A percentile compares a stretch with the other conserved stretches of the same genome.
Evolutionary conservation across 2,888 invertebrate species (phyloP).

Genomic region (Odontothrips loti): DNA sequence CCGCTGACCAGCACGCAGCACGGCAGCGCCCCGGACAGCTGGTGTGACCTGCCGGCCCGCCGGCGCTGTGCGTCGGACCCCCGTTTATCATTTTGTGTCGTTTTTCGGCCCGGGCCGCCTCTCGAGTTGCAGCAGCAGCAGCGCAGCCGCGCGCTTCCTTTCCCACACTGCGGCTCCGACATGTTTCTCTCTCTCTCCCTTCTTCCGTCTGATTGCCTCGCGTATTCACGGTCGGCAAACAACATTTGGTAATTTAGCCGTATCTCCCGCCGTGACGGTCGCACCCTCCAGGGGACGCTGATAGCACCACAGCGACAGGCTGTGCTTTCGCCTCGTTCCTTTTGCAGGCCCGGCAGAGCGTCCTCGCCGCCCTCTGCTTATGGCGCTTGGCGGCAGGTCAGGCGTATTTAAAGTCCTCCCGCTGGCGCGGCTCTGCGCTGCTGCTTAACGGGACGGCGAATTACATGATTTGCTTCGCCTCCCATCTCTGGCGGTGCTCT

Average conservation of each 20-base stretch:
- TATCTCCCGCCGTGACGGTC: no score
- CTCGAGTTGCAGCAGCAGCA: no score
- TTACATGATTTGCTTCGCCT: conserved; percentile 20
- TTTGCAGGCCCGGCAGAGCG: neutral
- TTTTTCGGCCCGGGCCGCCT: no score
- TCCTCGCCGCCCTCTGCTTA: neutral
- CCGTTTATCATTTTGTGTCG: no score
- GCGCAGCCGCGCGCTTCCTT: neutral
- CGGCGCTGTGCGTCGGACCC: no score
- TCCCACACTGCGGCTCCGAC: neutral
- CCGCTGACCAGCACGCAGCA: no score
- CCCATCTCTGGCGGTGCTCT: neutral
- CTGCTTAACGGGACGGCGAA: neutral
- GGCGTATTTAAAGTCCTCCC: neutral
- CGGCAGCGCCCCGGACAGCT: no score
- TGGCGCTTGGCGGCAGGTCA: neutral
- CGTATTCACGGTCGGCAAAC: neutral
- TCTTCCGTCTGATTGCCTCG: neutral
- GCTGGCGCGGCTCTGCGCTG: neutral
- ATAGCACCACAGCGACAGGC: no score
- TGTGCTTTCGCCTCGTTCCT: neutral
- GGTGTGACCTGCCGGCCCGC: no score
- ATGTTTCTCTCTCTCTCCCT: neutral
- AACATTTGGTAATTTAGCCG: neutral
- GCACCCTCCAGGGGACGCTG: no score